Evolutionary conservation across 2,113 vertebrate species (phyloP), one percentile per base, ranked within the genome.

Genomic region (Catharus bicknelli): DNA sequence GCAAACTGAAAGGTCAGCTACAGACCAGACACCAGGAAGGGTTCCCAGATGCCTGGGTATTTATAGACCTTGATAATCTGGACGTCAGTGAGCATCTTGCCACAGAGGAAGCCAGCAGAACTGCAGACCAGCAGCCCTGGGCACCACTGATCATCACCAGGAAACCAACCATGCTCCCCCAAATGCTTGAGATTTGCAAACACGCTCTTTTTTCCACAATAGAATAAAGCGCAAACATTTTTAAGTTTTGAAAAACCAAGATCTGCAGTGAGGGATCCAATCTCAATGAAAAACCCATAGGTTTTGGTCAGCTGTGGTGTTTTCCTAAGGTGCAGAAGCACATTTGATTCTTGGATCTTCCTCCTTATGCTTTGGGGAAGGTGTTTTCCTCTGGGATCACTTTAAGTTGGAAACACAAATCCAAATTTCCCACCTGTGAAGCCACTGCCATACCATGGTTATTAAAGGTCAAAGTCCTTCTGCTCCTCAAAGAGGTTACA

Each of bases 231-330:
- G 27, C 26, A 86, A 55, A 59, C 13, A 32, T 58, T 83, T 20
- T 10, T 0, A 81, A 61, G 29, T 5, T 86, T 45, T 63, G 29
- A 13, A 78, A 53, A 79, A 85, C 14, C 2, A 10, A 50, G 32
- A 53, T 63, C 38, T 62, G 48, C 47, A 73, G 5, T 0, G 0
- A 88, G 12, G 16, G 13, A 10, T 34, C 17, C 1, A 1, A 75
- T 83, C 1, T 75, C 32, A 90, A 87, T n/a, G 11, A 59, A 79
- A 93, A 90, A 1, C 5, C 23, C 6, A 5, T 0, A 36, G n/a
- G 19, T n/a, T 84, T 76, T 75, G n/a, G 20, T 57, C 42, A 53
- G 61, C 58, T 67, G 11, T 40, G 69, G 4, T 53, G 30, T 67
- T 45, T 92, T 43, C 15, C 36, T 27, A 78, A 78, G 26, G 32